phyloP scores from a whole-genome alignment of 35 echinoderm and acorn worm genomes.

The Acanthaster planci region DNA sequence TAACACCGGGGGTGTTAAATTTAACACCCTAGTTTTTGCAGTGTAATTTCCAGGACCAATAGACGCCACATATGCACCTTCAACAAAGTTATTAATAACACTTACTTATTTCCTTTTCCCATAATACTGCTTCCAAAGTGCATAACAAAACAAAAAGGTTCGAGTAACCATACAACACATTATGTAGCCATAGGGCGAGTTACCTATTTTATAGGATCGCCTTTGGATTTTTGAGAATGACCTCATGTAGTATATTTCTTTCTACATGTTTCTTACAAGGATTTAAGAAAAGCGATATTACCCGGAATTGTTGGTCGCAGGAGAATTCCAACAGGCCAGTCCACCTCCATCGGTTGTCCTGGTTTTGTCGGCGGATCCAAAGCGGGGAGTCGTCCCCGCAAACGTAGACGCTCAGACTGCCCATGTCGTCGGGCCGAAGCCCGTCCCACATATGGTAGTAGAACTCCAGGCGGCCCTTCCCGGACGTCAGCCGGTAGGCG shows the following conservation, averaged over 20 bases:
- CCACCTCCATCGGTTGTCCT: constrained; percentile 20
- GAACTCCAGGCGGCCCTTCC: constrained; percentile 31
- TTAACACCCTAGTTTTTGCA: too few relatives aligned
- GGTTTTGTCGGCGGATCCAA: not conserved
- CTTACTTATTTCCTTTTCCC: too few relatives aligned
- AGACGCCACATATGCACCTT: too few relatives aligned
- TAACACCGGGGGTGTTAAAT: too few relatives aligned
- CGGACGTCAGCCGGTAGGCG: not conserved
- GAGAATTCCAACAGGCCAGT: not conserved
- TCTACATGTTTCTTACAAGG: not conserved
- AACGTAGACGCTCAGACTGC: constrained; percentile 19
- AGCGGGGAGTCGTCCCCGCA: not conserved
- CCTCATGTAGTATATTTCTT: not conserved
- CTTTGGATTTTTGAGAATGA: too few relatives aligned
- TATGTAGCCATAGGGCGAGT: too few relatives aligned
- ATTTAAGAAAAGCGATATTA: not conserved
- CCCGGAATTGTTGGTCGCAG: constrained; percentile 5
- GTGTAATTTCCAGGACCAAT: too few relatives aligned
- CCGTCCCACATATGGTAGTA: constrained; percentile 46
- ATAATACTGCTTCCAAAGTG: too few relatives aligned
- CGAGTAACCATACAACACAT: too few relatives aligned
- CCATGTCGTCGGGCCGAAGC: constrained; percentile 25
- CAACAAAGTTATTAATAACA: too few relatives aligned
- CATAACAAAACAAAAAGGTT: too few relatives aligned
- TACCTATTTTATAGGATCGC: too few relatives aligned